phyloP scores from a whole-genome alignment of 1,140 invertebrate species.

The Saccostrea cuccullata region DNA sequence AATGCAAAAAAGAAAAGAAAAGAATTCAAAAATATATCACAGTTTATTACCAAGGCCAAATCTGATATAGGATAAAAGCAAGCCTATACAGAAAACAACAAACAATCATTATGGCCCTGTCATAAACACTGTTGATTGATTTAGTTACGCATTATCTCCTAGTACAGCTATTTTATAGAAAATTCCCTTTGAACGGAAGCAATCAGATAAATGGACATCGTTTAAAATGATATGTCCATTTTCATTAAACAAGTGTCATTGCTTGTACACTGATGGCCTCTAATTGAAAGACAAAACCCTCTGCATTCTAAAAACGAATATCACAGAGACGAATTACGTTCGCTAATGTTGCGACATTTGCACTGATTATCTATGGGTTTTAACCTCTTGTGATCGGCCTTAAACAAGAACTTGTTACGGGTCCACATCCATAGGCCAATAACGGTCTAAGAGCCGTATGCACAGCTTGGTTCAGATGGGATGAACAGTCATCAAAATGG shows the following conservation, averaged over 20 bases:
- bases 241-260: conserved; percentile 28
- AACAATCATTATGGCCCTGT: not conserved
- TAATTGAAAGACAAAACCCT: conserved; percentile 19
- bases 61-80: too few relatives aligned
- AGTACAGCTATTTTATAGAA: not conserved
- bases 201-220: conserved; percentile 9
- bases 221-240: conserved; percentile 26
- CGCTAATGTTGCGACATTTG: conserved; percentile 32
- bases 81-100: not conserved
- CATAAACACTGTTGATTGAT: not conserved
- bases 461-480: not conserved
- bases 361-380: conserved; percentile 27
- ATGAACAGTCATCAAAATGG: conserved; percentile 33
- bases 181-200: not conserved
- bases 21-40: too few relatives aligned
- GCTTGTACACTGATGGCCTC: conserved; percentile 25
- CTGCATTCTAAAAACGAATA: not conserved
- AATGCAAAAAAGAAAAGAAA: too few relatives aligned
- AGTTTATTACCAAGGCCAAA: too few relatives aligned
- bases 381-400: conserved; percentile 25
- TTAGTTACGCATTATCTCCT: not conserved
- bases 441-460: not conserved
- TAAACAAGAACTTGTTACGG: conserved; percentile 26
- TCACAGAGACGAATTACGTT: not conserved
- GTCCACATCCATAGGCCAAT: conserved; percentile 14